A percentile compares a stretch with the other conserved stretches of the same genome.
Evolutionary conservation across 2,113 vertebrate species (phyloP).

Genomic region (Colistium nudipinnis): DNA sequence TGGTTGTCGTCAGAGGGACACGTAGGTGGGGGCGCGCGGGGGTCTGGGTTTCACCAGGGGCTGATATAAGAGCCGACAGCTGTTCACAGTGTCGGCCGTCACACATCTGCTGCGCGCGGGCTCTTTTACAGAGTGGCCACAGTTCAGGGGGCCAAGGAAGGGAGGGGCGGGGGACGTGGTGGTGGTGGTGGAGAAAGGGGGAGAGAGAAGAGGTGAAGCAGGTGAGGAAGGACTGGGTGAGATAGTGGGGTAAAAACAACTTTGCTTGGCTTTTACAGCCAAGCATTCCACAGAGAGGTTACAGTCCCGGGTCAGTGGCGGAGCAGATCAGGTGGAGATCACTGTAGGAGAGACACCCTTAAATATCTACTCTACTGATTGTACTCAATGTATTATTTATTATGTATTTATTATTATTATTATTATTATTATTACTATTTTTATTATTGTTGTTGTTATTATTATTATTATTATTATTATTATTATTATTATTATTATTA

Average conservation of each 20-base stretch:
- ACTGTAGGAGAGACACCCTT: not conserved
- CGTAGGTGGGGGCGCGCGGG: constrained; percentile 22
- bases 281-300: constrained; percentile 56
- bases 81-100: constrained; percentile 64
- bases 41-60: constrained; percentile 35
- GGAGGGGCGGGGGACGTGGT: not conserved
- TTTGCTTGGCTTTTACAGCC: constrained; percentile 55
- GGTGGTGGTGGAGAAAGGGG: not conserved
- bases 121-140: constrained; percentile 51
- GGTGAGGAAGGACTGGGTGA: constrained; percentile 57
- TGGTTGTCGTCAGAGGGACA: not conserved
- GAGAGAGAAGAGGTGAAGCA: constrained; percentile 43
- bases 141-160: constrained; percentile 34
- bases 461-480: too few species aligned
- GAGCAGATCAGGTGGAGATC: constrained; percentile 9
- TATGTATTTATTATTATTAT: too few species aligned
- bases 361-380: too few species aligned
- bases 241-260: constrained; percentile 48
- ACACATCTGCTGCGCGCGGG: constrained; percentile 80
- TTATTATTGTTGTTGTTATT: too few species aligned
- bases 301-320: constrained; percentile 10
- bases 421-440: too few species aligned
- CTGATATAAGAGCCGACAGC: constrained; percentile 71
- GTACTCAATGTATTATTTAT: too few species aligned
- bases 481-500: too few species aligned